A percentile compares a stretch with the other conserved stretches of the same genome.
Evolutionary conservation across 2,888 invertebrate genomes (phyloP).

Genomic region (Chironomus tentans): DNA sequence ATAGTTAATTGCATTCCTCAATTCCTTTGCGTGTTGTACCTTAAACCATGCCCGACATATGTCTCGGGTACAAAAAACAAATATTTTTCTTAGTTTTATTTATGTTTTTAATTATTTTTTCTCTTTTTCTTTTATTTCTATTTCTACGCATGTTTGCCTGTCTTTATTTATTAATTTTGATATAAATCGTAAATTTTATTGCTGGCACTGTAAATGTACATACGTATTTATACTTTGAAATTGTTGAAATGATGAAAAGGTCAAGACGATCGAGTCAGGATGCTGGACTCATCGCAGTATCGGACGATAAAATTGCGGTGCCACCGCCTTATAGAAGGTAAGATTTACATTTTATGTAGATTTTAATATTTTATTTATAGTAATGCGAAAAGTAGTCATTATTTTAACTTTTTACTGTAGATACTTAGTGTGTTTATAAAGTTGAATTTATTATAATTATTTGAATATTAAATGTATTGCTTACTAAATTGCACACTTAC

Average conservation of each 20-base stretch:
- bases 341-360: conserved; percentile 30
- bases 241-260: conserved; percentile 50
- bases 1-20: too few species aligned
- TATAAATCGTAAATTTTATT: background rate
- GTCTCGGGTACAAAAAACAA: background rate
- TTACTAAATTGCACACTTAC: too few species aligned
- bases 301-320: conserved; percentile 47
- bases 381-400: too few species aligned
- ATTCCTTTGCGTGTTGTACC: too few species aligned
- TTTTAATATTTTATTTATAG: too few species aligned
- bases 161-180: conserved; percentile 27
- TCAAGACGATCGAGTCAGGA: conserved; percentile 83
- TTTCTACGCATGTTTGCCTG: conserved; percentile 33
- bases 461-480: too few species aligned
- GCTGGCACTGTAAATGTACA: too few species aligned
- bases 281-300: conserved; percentile 55
- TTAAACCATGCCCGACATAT: background rate
- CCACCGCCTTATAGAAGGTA: conserved; percentile 50
- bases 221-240: conserved; percentile 34
- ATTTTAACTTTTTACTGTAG: too few species aligned
- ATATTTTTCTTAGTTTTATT: background rate
- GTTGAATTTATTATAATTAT: too few species aligned
- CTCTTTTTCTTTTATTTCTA: conserved; percentile 35
- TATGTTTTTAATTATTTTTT: conserved; percentile 27
- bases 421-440: too few species aligned